Percentiles rank a stretch among this genome's conserved stretches.
These are phyloP conservation scores for Celastrina argiolus DNA, from an alignment of 2,888 invertebrate species.

Conservation along the genomic window DNA sequence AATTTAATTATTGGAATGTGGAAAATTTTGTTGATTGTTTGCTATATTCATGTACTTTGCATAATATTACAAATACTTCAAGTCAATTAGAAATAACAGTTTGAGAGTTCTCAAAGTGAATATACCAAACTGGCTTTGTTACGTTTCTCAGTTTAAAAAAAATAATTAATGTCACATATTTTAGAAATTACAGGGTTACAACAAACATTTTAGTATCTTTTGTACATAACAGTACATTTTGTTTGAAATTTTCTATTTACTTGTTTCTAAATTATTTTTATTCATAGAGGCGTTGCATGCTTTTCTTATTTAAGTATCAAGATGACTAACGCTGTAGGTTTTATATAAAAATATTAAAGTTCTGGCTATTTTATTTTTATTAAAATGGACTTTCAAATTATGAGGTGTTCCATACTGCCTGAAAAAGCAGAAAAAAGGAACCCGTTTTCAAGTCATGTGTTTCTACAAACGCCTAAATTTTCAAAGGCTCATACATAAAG, in stretches of 20 bases:
- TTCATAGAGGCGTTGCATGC: slow-evolving; percentile 8
- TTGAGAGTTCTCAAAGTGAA: not conserved
- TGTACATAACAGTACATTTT: slow-evolving; percentile 33
- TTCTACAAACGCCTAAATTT: no score
- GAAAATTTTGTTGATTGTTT: not conserved
- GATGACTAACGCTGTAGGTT: not conserved
- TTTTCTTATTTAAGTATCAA: not conserved
- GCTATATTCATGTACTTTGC: not conserved
- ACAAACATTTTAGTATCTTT: slow-evolving; percentile 44
- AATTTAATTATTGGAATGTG: no score
- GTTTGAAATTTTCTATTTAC: slow-evolving; percentile 23
- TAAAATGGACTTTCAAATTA: no score
- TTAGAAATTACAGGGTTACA: slow-evolving; percentile 71
- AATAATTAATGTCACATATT: slow-evolving; percentile 55
- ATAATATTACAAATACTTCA: not conserved
- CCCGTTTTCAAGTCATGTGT: no score
- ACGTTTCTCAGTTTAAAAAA: slow-evolving; percentile 50
- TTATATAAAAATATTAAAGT: not conserved
- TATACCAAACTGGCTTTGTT: not conserved
- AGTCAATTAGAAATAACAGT: not conserved
- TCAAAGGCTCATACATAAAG: no score
- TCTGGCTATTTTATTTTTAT: no score
- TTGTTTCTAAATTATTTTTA: not conserved
- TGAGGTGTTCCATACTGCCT: no score
- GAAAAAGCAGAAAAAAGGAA: no score